A percentile compares a stretch with the other conserved stretches of the same genome.
Conservation (phyloP, 2,113 vertebrate species). For the Amphiprion percula region DNA sequence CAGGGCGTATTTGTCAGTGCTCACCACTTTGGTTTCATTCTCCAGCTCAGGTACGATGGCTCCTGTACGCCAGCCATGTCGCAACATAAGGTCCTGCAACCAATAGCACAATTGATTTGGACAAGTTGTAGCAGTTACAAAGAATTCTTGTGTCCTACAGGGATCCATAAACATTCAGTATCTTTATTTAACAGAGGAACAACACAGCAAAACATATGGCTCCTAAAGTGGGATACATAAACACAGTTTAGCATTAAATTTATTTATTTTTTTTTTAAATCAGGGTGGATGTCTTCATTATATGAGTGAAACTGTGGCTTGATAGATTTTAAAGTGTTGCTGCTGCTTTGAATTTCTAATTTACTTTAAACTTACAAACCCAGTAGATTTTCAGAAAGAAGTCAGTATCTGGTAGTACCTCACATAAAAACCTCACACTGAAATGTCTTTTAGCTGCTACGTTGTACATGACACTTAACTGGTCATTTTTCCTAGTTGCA, state of each 20-base stretch:
- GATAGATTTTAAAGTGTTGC: neutral
- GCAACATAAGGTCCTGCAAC: constrained; percentile 87
- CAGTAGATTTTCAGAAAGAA: too few relatives aligned
- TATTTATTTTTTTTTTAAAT: too few relatives aligned
- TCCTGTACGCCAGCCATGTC: constrained; percentile 89
- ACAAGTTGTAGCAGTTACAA: neutral
- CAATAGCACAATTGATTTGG: neutral
- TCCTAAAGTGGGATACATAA: neutral
- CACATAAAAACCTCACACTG: neutral
- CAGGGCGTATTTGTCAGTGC: constrained; percentile 85
- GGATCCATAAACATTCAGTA: neutral
- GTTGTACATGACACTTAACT: too few relatives aligned
- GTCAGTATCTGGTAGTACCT: too few relatives aligned
- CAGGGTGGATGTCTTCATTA: neutral
- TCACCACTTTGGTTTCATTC: constrained; percentile 88
- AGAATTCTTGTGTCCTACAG: neutral
- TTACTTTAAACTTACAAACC: too few relatives aligned
- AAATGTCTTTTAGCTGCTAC: neutral
- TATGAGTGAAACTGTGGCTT: neutral
- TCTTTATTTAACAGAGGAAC: neutral
- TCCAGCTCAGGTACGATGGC: constrained; percentile 90
- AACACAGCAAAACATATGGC: neutral
- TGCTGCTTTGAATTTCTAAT: neutral
- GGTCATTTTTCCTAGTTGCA: too few relatives aligned
- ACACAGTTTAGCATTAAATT: neutral